Base-by-base conservation (phyloP, 2,797 vertebrate genomes). In the Clarias pachynema region DNA sequence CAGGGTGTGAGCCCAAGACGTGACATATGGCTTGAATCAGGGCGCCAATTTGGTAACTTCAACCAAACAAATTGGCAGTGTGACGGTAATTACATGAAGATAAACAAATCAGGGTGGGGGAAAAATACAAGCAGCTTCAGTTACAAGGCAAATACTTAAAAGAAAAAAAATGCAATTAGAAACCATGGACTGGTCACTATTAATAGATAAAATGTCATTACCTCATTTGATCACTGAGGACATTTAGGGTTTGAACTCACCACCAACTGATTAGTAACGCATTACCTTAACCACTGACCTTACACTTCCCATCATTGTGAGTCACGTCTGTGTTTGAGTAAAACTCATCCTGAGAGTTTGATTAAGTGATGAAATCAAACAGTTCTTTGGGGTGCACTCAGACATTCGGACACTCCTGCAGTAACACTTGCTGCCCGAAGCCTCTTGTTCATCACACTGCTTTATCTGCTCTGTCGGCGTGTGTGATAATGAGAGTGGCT, bases 401-500 rank as follows among this genome's bases (percentile, higher is more conserved):
- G 72, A 68, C 57, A 60, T 57, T 24, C 3, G 9, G 75, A 37
- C 31, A 69, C 53, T 77, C 22, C 53, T 37, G 53, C 49, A 37
- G 83, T 84, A 40, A 56, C 22, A 40, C n/a, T 70, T 18, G 16
- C 62, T 66, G 75, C 75, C 75, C 14, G 65, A 85, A 77, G 83
- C 53, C 83, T 59, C 66, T 44, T 37, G 20, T 85, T 85, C 75
- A 22, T 85, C 75, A 60, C 24, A 44, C 75, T 62, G 65, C 65
- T 77, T 79, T 79, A 78, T 79, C 66, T 57, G 56, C 74, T 79
- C 83, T 79, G 75, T 79, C 63, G 26, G 49, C 22, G 66, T 70
- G 56, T 79, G 74, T 31, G 75, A 60, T 85, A 85, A 85, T 85
- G 83, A 85, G 75, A 79, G 75, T 40, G 29, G 75, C 83, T 69